Evolutionary conservation across 2,797 vertebrate species (phyloP).

Genomic region (Lacerta agilis): DNA sequence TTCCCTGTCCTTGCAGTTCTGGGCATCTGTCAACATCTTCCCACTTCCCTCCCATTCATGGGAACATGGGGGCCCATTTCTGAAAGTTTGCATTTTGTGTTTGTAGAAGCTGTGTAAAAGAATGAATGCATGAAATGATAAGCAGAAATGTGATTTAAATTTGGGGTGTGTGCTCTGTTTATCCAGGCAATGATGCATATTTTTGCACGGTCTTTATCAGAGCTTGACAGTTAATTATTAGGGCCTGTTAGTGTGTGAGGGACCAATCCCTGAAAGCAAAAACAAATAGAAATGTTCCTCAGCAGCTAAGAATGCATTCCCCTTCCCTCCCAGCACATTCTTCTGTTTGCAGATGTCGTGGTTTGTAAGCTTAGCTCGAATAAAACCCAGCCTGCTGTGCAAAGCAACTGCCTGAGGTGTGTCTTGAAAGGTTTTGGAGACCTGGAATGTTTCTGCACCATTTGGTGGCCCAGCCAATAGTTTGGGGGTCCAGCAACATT

Average conservation of each 20-base stretch:
- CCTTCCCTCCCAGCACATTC: neutral
- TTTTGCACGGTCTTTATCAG: conserved; percentile 40
- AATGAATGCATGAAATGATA: neutral
- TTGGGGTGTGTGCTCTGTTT: neutral
- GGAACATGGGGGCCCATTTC: neutral
- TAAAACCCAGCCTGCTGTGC: neutral
- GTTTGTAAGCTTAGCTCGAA: neutral
- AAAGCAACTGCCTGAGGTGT: neutral
- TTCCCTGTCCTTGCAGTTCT: too few species aligned
- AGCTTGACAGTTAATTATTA: conserved; percentile 71
- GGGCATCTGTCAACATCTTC: neutral
- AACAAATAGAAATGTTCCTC: neutral
- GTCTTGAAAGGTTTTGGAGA: too few species aligned
- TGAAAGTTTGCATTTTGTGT: neutral
- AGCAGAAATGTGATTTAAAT: neutral
- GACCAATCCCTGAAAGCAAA: conserved; percentile 64
- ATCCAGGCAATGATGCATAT: neutral
- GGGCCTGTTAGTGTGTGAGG: conserved; percentile 65
- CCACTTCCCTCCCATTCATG: neutral
- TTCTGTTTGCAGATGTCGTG: neutral
- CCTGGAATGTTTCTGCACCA: too few species aligned
- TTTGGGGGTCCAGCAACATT: too few species aligned
- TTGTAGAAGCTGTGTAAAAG: neutral
- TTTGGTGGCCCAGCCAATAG: too few species aligned
- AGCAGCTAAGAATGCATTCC: neutral